phyloP scores from a whole-genome alignment of 2,113 vertebrate genomes.

The Equus quagga region DNA sequence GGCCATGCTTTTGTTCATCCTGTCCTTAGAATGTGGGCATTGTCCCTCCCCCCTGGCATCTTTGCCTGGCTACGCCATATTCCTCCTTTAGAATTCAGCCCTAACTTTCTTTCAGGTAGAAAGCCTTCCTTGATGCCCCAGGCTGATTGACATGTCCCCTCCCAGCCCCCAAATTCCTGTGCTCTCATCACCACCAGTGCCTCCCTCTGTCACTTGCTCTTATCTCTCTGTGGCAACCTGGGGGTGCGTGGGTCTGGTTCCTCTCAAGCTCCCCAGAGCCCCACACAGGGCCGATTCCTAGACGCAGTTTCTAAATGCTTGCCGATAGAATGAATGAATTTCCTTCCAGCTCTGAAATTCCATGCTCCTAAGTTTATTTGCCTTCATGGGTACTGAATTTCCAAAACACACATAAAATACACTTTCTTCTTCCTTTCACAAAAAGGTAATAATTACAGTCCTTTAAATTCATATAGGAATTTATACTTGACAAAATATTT shows the following conservation, averaged over 20 bases:
- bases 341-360: conserved; percentile 44
- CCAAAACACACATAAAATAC: conserved; percentile 50
- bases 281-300: neutral
- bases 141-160: neutral
- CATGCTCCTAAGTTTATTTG: conserved; percentile 30
- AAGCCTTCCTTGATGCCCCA: neutral
- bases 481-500: conserved; percentile 54
- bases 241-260: neutral
- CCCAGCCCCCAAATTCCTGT: too few species aligned
- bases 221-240: neutral
- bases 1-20: neutral
- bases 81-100: neutral
- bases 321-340: neutral
- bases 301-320: neutral
- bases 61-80: neutral
- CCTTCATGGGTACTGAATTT: conserved; percentile 51
- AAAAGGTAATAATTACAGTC: conserved; percentile 40
- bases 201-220: neutral
- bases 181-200: too few species aligned
- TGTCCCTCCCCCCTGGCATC: neutral
- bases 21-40: neutral
- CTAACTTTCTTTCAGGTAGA: neutral
- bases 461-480: neutral
- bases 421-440: conserved; percentile 33
- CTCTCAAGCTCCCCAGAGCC: neutral